Evolutionary conservation across 2,888 invertebrate genomes (phyloP), one percentile per base, ranked within the genome.

Genomic region (Ophioninae sp.): DNA sequence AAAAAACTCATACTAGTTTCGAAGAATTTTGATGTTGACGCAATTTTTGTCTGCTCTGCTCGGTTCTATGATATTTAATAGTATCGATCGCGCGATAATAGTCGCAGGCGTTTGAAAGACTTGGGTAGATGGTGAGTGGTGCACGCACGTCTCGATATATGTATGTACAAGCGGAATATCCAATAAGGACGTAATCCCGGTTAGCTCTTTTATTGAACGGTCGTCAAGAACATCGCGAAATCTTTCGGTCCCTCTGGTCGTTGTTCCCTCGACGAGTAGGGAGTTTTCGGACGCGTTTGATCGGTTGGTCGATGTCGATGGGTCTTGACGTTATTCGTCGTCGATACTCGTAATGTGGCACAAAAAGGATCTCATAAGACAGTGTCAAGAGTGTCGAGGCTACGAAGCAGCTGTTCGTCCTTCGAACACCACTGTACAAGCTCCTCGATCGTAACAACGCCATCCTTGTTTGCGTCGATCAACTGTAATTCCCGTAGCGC

Each of bases 391-490:
- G 96, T 95, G 91, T 96, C 95, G 84, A 96, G 93, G 37, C 96
- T 96, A 91, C 94, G 94, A 81, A 96, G 94, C 81, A 96, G 95
- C 81, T 95, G 94, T 87, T 96, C 96, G 93, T 96, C 96, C 85
- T 96, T 94, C 70, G 95, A 95, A 92, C 96, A 96, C 96, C 96
- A 97, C 87, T 96, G 95, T 67, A 96, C 95, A 89, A 97, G 93
- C 93, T 97, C 97, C 89, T 97, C 97, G 78, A 96, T 96, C 7
- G 97, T 96, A 88, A 97, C 96, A 82, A 96, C 96, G 23, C 97
- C 97, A 91, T 97, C 97, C 83, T 96, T 95, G 93, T 97, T 96
- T 13, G 95, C 94, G 92, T 97, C 97, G 92, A 97, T 97, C 91
- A 96, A 93, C 97, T 97, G 94, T 44, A 87, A 91, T 87, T 41